Evolutionary conservation across 2,888 invertebrate genomes (phyloP).

Genomic region (Drosophila antonietae): DNA sequence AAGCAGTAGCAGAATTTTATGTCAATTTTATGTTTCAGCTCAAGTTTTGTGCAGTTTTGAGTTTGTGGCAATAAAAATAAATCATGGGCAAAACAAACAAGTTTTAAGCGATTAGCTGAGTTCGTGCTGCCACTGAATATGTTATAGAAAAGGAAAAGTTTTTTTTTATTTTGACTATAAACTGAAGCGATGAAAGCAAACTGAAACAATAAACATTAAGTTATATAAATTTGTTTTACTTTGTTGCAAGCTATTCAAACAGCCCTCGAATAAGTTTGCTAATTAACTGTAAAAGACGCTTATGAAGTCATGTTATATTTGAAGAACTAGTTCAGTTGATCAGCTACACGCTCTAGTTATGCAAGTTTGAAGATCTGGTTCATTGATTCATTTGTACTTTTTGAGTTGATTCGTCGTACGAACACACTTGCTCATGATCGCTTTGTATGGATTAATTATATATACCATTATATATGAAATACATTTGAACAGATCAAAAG

Average conservation of each 20-base stretch:
- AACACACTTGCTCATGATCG: not conserved
- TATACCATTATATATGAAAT: not conserved
- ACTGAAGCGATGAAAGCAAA: not conserved
- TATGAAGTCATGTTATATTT: not conserved
- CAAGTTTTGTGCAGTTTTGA: slow-evolving; percentile 1
- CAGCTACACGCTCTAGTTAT: not conserved
- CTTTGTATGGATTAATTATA: not conserved
- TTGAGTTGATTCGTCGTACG: not conserved
- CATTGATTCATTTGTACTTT: not conserved
- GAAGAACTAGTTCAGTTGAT: not conserved
- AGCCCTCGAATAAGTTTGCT: not conserved
- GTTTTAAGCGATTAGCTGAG: not conserved
- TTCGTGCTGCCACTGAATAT: not conserved
- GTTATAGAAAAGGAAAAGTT: not conserved
- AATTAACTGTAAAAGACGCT: not conserved
- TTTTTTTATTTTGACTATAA: not conserved
- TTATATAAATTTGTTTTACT: not conserved
- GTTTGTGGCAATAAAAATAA: slow-evolving; percentile 12
- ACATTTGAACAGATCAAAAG: not conserved
- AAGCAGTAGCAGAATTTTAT: slow-evolving; percentile 15
- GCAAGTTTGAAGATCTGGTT: not conserved
- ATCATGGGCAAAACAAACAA: not conserved
- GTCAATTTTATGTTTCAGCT: slow-evolving; percentile 4
- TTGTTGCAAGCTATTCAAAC: not conserved
- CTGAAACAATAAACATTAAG: not conserved